Conservation (phyloP, 2,113 vertebrate genomes). For the Oreocharis arfaki region DNA sequence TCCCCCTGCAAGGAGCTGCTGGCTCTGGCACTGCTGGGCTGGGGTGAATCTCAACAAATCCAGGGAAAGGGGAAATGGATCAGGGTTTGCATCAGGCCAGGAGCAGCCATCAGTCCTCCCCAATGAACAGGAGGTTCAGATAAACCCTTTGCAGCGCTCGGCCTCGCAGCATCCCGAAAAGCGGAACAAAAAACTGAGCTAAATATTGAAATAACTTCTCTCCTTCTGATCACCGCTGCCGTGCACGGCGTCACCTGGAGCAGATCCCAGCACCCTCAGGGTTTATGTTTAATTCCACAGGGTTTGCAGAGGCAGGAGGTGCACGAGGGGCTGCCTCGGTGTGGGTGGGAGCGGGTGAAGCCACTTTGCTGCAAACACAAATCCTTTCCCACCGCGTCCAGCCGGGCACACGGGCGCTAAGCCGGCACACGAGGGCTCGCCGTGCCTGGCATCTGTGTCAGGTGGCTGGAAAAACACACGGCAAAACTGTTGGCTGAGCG, state of each 20-base stretch:
- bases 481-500: accelerated
- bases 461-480: background rate
- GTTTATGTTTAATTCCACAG: accelerated
- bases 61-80: background rate
- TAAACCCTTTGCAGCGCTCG: background rate
- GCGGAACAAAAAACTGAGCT: background rate
- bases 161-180: background rate
- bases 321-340: accelerated
- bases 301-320: background rate
- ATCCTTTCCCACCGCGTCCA: background rate
- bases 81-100: background rate
- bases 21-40: background rate
- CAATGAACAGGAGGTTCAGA: background rate
- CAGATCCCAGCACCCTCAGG: background rate
- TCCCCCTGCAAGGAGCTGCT: background rate
- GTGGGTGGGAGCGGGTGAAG: background rate
- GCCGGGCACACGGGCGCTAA: accelerated
- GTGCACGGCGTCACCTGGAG: accelerated
- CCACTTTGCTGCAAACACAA: background rate
- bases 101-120: background rate
- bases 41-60: background rate
- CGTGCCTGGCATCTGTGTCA: background rate
- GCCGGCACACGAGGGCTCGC: background rate
- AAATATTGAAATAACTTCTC: background rate
- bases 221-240: background rate